These are phyloP conservation scores for Myioborus melanocephalus DNA, from an alignment of 2,797 vertebrate genomes.

Conservation along the genomic window DNA sequence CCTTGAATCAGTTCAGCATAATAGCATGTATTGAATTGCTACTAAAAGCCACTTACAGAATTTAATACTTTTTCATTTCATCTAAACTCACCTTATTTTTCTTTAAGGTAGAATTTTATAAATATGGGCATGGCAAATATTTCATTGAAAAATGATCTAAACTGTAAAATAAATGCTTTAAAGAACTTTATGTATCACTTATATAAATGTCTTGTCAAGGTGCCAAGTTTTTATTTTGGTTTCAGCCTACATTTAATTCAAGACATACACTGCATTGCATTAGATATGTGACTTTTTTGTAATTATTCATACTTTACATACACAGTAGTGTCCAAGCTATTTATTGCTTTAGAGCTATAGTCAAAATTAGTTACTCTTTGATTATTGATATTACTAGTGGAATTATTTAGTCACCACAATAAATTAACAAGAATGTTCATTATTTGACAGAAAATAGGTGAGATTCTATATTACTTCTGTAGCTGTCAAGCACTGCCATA, in stretches of 20 bases:
- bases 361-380: conserved; percentile 17
- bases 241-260: not conserved
- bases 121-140: not conserved
- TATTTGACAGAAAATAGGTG: conserved; percentile 13
- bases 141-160: not conserved
- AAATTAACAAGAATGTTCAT: not conserved
- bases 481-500: not conserved
- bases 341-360: not conserved
- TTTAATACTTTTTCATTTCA: not conserved
- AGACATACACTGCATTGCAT: not conserved
- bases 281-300: not conserved
- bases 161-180: not conserved
- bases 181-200: not conserved
- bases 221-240: not conserved
- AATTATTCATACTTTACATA: not conserved
- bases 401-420: not conserved
- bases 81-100: not conserved
- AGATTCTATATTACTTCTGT: not conserved
- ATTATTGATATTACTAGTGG: not conserved
- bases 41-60: not conserved
- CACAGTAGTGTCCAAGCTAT: not conserved
- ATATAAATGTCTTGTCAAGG: not conserved
- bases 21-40: not conserved
- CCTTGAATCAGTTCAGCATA: not conserved
- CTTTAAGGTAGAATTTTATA: not conserved